Percentiles rank a stretch among this genome's conserved stretches.
phyloP scores from a whole-genome alignment of 2,113 vertebrate genomes.

The Erythrolamprus reginae region DNA sequence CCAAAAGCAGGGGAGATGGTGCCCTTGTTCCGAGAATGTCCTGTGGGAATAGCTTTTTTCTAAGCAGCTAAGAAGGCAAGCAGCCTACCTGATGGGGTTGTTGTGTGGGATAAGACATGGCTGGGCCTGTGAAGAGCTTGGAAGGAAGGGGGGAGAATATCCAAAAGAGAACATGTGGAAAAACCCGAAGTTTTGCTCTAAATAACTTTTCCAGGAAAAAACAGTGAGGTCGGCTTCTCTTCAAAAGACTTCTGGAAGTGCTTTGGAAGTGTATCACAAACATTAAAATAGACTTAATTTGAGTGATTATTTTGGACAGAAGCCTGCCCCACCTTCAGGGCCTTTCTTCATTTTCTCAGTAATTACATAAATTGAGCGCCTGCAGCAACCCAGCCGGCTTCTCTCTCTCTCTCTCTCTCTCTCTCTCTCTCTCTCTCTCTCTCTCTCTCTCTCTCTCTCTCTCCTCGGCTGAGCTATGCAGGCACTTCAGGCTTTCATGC shows the following conservation, averaged over 20 bases:
- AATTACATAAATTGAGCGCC: neutral
- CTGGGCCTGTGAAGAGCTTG: neutral
- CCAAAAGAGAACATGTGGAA: neutral
- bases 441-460: neutral
- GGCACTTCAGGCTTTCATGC: neutral
- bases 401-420: neutral
- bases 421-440: neutral
- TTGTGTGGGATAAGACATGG: neutral
- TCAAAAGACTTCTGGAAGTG: neutral
- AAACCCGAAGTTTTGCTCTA: neutral
- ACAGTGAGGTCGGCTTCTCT: neutral
- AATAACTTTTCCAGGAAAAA: neutral
- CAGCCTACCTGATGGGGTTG: neutral
- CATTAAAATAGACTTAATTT: neutral
- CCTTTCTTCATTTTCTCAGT: neutral
- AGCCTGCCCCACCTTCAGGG: neutral
- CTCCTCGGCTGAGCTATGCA: neutral
- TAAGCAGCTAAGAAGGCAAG: neutral
- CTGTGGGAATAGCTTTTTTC: neutral
- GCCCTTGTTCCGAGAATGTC: neutral
- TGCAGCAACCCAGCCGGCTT: neutral
- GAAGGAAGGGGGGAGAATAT: accelerated
- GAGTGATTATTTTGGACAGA: neutral
- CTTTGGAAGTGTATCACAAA: neutral
- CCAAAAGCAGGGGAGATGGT: neutral